These are phyloP conservation scores for Plectropomus leopardus DNA, from an alignment of 2,113 vertebrate genomes.

Conservation along the genomic window DNA sequence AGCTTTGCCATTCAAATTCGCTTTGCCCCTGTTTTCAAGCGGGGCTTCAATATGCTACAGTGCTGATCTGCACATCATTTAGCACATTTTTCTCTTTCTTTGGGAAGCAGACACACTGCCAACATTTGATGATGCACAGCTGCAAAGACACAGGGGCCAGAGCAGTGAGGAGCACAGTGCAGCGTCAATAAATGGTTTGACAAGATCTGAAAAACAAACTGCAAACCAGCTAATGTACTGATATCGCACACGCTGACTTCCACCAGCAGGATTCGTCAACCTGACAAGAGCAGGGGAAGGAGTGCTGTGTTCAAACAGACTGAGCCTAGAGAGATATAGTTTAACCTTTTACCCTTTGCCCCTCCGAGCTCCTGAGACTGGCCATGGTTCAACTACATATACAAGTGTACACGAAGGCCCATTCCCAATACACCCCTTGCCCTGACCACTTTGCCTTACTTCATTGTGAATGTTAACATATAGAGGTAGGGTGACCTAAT, in stretches of 20 bases:
- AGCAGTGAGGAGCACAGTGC: constrained; percentile 1
- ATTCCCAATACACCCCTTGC: no score
- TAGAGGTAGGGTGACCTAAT: no score
- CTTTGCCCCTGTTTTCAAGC: constrained; percentile 56
- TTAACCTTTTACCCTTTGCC: constrained; percentile 36
- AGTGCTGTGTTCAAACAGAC: constrained; percentile 35
- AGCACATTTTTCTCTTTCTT: not conserved
- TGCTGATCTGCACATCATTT: constrained; percentile 67
- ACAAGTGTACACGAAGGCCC: not conserved
- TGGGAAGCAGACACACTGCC: constrained; percentile 29
- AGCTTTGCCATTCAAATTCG: constrained; percentile 61
- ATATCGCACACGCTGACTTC: constrained; percentile 38
- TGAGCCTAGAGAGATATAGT: not conserved
- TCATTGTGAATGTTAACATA: no score
- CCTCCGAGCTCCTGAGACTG: constrained; percentile 31
- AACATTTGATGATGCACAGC: constrained; percentile 74
- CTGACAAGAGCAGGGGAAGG: constrained; percentile 26
- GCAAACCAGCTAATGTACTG: constrained; percentile 42
- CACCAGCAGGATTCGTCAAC: constrained; percentile 40
- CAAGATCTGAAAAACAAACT: constrained; percentile 49
- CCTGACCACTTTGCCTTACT: no score
- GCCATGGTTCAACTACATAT: constrained; percentile 1
- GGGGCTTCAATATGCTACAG: constrained; percentile 42
- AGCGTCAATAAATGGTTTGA: constrained; percentile 18
- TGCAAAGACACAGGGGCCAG: constrained; percentile 52